Base-by-base conservation (phyloP, 2,888 invertebrate genomes). In the Spilosoma lubricipeda region DNA sequence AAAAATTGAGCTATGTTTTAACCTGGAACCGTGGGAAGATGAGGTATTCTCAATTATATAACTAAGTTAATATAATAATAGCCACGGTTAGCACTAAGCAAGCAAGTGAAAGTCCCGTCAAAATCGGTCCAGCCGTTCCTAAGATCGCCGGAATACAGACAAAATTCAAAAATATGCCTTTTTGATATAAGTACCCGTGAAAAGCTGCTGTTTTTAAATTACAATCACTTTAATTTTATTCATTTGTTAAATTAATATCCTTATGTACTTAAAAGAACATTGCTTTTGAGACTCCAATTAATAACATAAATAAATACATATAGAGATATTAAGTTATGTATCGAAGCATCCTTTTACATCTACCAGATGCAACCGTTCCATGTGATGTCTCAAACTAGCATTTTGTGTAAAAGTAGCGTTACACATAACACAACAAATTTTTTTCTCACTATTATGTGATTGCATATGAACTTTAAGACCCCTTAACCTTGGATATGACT, bases 391-490 rank as follows among this genome's bases (percentile, higher is more conserved):
- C 77, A 97, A 88, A 81, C 96, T 96, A 11, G 96, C 93, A 80
- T 96, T 96, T 56, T 96, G 96, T 0, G 96, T 96, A 79, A 96
- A 97, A 0, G 96, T 92, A 0, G 96, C 94, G 23, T 90, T 94
- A 76, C 97, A 97, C 65, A 93, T 20, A 0, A 90, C 85, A 79
- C 97, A 97, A 2, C 94, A 91, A 77, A 93, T 96, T n/a, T 96
- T 96, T 73, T 96, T 94, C 74, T 96, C 96, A 0, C 92, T 94
- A 0, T 90, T 94, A 74, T 97, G 97, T 1, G 95, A 95, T 52
- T 96, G 93, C 87, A 96, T 93, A 82, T 97, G 97, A 0, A 96
- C 96, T 23, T 96, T 93, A n/a, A 95, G 71, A 0, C 93, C 93
- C 0, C 94, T 81, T 7, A 94, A 64, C 8, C 95, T 80, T 0